A percentile compares a stretch with the other conserved stretches of the same genome.
Evolutionary conservation across 1,140 invertebrate species (phyloP).

Genomic region (Drosophila kanapiae): DNA sequence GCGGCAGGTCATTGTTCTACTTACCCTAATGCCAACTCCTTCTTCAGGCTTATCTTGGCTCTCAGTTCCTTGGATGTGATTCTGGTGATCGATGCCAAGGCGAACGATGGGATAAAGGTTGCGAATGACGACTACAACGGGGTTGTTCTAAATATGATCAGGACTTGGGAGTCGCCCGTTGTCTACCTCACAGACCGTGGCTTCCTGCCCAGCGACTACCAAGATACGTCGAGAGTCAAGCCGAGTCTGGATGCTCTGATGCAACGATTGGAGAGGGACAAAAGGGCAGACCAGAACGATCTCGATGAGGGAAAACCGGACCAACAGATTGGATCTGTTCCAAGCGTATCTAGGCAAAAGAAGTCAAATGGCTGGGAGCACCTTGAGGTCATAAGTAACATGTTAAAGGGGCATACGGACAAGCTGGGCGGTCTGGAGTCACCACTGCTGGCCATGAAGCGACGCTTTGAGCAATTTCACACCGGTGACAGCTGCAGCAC

Average conservation of each 20-base stretch:
- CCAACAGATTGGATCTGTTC: not conserved
- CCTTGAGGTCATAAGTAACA: not conserved
- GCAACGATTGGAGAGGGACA: slow-evolving; percentile 35
- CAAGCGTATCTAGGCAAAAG: not conserved
- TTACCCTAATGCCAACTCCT: not conserved
- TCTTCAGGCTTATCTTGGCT: slow-evolving; percentile 26
- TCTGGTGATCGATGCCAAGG: not conserved
- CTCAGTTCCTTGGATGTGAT: not conserved
- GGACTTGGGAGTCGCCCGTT: slow-evolving; percentile 67
- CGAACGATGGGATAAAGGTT: not conserved
- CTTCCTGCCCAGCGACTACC: slow-evolving; percentile 56
- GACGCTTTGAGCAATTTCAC: not conserved
- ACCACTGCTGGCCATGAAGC: slow-evolving; percentile 18
- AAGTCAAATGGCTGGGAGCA: slow-evolving; percentile 5
- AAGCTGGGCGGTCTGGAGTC: not conserved
- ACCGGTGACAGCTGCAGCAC: no score
- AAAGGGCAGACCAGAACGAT: not conserved
- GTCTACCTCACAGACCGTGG: slow-evolving; percentile 49
- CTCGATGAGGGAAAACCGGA: accelerated
- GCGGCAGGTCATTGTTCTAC: not conserved
- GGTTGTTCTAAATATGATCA: slow-evolving; percentile 59
- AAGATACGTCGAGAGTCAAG: slow-evolving; percentile 60
- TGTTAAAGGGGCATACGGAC: not conserved
- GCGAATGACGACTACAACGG: slow-evolving; percentile 33
- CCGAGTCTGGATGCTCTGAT: slow-evolving; percentile 57